Conservation (phyloP, 2,888 invertebrate species). For the Synanthedon andrenaeformis region DNA sequence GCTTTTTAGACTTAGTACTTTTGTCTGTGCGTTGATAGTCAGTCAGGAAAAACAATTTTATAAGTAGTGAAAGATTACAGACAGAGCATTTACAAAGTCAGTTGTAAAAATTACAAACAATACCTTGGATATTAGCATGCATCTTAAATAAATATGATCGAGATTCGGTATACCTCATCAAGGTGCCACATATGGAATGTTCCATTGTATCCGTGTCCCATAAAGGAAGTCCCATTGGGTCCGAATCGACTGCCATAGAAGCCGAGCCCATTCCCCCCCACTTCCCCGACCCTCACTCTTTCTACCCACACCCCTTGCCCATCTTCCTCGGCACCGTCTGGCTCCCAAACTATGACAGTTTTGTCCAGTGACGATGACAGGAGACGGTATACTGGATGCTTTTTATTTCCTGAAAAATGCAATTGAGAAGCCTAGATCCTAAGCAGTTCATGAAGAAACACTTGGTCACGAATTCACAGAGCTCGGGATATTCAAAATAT, state of each 20-base stretch:
- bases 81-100: too few relatives aligned
- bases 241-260: constrained; percentile 90
- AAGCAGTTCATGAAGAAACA: too few relatives aligned
- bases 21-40: too few relatives aligned
- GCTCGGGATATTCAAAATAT: too few relatives aligned
- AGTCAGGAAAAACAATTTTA: too few relatives aligned
- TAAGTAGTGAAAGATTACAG: too few relatives aligned
- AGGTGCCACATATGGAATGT: constrained; percentile 89
- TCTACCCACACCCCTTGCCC: constrained; percentile 82
- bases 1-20: too few relatives aligned
- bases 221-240: constrained; percentile 75
- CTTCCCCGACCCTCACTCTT: constrained; percentile 86
- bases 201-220: constrained; percentile 93
- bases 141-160: neutral
- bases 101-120: too few relatives aligned
- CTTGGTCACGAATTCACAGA: too few relatives aligned
- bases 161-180: constrained; percentile 34
- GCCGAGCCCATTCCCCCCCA: constrained; percentile 94
- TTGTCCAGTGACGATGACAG: constrained; percentile 94
- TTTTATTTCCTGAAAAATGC: constrained; percentile 6
- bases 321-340: constrained; percentile 45
- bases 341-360: constrained; percentile 90
- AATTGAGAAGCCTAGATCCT: too few relatives aligned
- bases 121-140: too few relatives aligned
- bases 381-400: constrained; percentile 58